Percentiles rank a stretch among this genome's conserved stretches.
phyloP scores from a whole-genome alignment of 2,797 vertebrate genomes.

The Phyllotis vaccarum region DNA sequence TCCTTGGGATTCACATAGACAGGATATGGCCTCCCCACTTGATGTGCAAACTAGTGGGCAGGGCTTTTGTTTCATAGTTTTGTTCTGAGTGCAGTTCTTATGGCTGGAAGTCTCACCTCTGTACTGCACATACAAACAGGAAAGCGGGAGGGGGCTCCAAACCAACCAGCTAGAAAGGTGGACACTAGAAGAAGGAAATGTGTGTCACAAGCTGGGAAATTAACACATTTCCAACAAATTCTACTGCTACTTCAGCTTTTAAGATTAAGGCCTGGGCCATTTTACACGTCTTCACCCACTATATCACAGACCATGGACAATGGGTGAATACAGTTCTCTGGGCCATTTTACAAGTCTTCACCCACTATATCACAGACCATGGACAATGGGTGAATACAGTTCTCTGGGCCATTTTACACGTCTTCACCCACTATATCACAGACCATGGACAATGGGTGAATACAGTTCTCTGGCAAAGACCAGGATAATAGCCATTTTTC shows the following conservation, averaged over 20 bases:
- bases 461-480: neutral
- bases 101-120: neutral
- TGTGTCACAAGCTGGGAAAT: neutral
- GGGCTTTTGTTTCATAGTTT: neutral
- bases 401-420: neutral
- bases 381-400: neutral
- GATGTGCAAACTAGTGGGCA: neutral
- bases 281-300: neutral
- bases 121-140: neutral
- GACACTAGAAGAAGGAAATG: neutral
- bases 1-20: neutral
- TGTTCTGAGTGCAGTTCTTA: neutral
- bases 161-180: neutral
- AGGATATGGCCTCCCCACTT: neutral
- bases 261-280: neutral
- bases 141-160: neutral
- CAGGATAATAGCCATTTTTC: neutral
- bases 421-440: neutral
- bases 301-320: neutral
- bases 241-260: neutral
- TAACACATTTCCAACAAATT: conserved; percentile 25
- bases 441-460: neutral
- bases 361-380: neutral
- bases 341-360: conserved; percentile 36
- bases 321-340: neutral